Evolutionary conservation across 2,113 vertebrate genomes (phyloP).

Genomic region (Rallus limicola): DNA sequence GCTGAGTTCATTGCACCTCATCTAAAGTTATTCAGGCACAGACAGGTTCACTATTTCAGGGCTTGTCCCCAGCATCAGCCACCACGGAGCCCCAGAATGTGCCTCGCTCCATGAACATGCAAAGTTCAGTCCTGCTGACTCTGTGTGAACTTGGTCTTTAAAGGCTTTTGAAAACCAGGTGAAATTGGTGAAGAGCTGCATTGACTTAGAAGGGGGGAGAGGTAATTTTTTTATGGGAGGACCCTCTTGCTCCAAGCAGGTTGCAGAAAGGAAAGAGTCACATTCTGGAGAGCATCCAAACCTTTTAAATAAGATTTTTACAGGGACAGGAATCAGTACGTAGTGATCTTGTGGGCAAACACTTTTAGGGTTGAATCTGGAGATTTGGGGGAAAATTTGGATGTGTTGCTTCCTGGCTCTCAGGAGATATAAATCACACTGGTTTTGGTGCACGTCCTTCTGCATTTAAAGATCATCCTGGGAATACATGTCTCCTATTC

Average conservation of each 20-base stretch:
- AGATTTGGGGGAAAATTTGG: neutral
- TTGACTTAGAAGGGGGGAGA: neutral
- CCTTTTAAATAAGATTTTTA: neutral
- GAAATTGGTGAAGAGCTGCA: neutral
- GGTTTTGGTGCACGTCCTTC: neutral
- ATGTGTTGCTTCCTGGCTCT: neutral
- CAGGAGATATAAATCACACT: neutral
- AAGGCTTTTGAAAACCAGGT: neutral
- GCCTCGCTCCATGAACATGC: neutral
- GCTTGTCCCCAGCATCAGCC: neutral
- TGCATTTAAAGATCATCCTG: neutral
- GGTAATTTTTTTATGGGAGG: neutral
- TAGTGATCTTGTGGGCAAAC: neutral
- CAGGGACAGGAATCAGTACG: neutral
- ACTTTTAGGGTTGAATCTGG: neutral
- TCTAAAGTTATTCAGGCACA: neutral
- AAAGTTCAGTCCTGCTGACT: neutral
- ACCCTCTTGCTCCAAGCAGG: neutral
- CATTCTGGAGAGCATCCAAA: neutral
- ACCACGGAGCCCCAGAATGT: fast-evolving
- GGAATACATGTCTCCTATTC: neutral
- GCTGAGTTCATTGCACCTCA: fast-evolving
- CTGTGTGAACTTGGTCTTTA: neutral
- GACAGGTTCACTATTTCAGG: neutral
- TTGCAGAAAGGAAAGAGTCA: neutral